phyloP scores from a whole-genome alignment of 2,797 vertebrate genomes.

The Melanotaenia pygmaea region DNA sequence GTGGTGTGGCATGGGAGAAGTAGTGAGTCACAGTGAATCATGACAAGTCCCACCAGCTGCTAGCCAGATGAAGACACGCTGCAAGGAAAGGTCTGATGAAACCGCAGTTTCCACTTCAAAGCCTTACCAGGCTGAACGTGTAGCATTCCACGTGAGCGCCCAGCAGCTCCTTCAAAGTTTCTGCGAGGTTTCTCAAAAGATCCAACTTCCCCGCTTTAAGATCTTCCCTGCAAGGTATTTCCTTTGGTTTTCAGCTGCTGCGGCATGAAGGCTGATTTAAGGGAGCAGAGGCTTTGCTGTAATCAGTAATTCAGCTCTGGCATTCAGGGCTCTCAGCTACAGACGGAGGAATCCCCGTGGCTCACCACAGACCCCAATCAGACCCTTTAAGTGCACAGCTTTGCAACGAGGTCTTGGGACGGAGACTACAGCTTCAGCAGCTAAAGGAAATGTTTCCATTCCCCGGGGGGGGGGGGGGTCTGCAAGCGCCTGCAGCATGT shows the following conservation, averaged over 20 bases:
- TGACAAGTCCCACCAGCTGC: conserved; percentile 59
- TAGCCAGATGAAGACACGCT: conserved; percentile 60
- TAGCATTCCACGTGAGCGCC: conserved; percentile 21
- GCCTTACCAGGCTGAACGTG: background rate
- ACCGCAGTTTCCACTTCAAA: conserved; percentile 61
- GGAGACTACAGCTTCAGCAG: conserved; percentile 19
- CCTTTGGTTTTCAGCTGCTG: conserved; percentile 32
- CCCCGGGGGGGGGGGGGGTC: conserved; percentile 49
- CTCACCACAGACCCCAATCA: conserved; percentile 59
- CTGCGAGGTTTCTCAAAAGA: conserved; percentile 30
- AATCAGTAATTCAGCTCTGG: conserved; percentile 68
- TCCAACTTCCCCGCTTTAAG: conserved; percentile 28
- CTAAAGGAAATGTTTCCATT: conserved; percentile 46
- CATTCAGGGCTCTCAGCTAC: conserved; percentile 46
- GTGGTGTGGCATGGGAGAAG: conserved; percentile 34
- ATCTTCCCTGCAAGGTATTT: conserved; percentile 41
- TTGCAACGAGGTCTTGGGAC: conserved; percentile 31
- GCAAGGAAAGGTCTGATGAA: conserved; percentile 46
- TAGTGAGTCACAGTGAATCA: conserved; percentile 57
- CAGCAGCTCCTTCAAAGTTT: conserved; percentile 43
- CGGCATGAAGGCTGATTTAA: conserved; percentile 43
- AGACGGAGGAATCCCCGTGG: conserved; percentile 61
- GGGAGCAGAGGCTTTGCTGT: conserved; percentile 41
- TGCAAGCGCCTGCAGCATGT: conserved; percentile 37
- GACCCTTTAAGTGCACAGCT: conserved; percentile 46